A percentile compares a stretch with the other conserved stretches of the same genome.
phyloP scores from a whole-genome alignment of 2,797 vertebrate species.

The Sebastes cheni region DNA sequence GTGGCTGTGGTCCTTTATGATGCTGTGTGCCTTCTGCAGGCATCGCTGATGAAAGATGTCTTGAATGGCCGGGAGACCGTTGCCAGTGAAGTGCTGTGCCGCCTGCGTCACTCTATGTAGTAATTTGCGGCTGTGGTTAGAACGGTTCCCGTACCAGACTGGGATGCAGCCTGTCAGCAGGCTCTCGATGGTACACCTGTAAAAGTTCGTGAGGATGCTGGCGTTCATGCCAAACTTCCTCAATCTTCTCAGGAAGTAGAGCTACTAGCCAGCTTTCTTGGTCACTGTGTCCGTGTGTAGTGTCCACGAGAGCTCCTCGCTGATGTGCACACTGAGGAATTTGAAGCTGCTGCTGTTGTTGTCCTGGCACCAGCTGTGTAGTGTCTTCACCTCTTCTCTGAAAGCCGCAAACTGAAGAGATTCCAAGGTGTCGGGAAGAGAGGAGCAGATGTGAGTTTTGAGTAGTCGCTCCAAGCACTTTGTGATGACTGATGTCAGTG shows the following conservation, averaged over 20 bases:
- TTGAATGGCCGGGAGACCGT: neutral
- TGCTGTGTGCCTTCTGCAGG: neutral
- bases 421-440: neutral
- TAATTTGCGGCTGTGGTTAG: neutral
- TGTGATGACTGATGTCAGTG: neutral
- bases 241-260: too few relatives aligned
- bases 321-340: too few relatives aligned
- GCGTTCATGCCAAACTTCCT: too few relatives aligned
- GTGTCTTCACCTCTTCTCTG: neutral
- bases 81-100: neutral
- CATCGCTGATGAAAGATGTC: neutral
- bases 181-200: neutral
- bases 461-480: neutral
- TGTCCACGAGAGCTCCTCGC: too few relatives aligned
- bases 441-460: neutral
- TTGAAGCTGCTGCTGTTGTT: neutral
- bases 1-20: neutral
- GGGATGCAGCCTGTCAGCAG: fast-evolving
- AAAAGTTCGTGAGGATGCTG: neutral
- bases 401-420: neutral
- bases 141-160: neutral
- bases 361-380: neutral
- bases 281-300: too few relatives aligned
- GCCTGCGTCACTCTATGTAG: neutral
- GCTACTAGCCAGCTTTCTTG: too few relatives aligned